Percentiles rank a stretch among this genome's conserved stretches.
Conservation (phyloP, 2,888 invertebrate genomes). For the Callimorpha dominula region DNA sequence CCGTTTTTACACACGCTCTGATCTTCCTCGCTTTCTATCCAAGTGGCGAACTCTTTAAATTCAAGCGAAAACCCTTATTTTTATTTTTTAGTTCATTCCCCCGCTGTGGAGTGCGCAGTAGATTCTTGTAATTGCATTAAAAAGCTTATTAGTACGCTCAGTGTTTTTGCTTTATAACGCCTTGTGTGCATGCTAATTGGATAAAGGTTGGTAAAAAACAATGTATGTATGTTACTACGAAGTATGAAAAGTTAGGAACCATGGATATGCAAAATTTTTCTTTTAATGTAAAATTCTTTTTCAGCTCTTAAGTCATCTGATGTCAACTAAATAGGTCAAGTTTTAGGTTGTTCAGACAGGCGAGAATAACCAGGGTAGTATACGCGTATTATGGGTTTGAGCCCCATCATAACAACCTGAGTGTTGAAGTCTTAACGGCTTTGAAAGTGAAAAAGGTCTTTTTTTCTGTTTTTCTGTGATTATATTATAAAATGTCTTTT, state of each 20-base stretch:
- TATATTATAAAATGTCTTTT: background rate
- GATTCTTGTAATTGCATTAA: constrained; percentile 64
- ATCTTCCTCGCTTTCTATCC: constrained; percentile 39
- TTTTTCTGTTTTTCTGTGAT: background rate
- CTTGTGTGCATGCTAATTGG: constrained; percentile 55
- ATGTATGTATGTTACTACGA: background rate
- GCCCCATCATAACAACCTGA: background rate
- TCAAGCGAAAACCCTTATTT: constrained; percentile 3
- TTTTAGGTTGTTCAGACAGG: background rate
- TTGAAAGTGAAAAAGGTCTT: background rate
- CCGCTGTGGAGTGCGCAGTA: constrained; percentile 25
- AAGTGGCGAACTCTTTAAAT: constrained; percentile 30
- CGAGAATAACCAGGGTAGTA: background rate
- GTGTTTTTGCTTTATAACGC: constrained; percentile 51
- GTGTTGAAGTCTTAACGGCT: background rate
- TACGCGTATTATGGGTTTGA: background rate
- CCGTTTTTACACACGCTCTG: constrained; percentile 26
- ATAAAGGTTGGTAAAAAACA: constrained; percentile 43
- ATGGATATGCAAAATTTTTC: too few species aligned
- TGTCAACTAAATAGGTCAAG: background rate
- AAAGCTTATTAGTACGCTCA: constrained; percentile 60
- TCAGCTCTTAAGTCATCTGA: too few species aligned
- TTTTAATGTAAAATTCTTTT: too few species aligned
- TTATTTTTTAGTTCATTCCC: constrained; percentile 27
- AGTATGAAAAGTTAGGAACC: background rate